These are phyloP conservation scores for Gadus macrocephalus DNA, from an alignment of 2,113 vertebrate species.

Conservation along the genomic window DNA sequence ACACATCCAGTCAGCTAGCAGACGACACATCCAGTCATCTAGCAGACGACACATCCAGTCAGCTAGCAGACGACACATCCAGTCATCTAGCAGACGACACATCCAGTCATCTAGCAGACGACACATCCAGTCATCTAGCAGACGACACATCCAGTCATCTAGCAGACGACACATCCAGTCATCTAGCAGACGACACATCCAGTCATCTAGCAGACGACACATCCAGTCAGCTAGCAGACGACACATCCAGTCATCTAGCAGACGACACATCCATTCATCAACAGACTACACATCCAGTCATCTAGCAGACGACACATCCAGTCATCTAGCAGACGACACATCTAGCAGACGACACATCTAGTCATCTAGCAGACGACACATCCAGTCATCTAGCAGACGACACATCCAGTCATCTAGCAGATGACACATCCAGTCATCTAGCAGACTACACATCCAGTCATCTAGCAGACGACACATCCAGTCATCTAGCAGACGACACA, in stretches of 20 bases:
- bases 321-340: constrained; percentile 38
- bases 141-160: background rate
- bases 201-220: background rate
- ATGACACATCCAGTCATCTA: background rate
- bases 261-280: background rate
- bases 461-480: background rate
- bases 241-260: too few species aligned
- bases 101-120: constrained; percentile 56
- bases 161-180: too few species aligned
- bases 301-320: too few species aligned
- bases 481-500: too few species aligned
- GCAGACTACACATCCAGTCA: too few species aligned
- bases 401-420: background rate
- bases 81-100: too few species aligned
- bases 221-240: too few species aligned
- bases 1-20: constrained; percentile 66
- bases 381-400: constrained; percentile 56
- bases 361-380: constrained; percentile 36
- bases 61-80: background rate
- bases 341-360: constrained; percentile 47
- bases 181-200: background rate
- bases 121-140: background rate
- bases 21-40: background rate
- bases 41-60: background rate
- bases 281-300: too few species aligned